Evolutionary conservation across 2,888 invertebrate genomes (phyloP).

Genomic region (Amphipyra tragopoginis): DNA sequence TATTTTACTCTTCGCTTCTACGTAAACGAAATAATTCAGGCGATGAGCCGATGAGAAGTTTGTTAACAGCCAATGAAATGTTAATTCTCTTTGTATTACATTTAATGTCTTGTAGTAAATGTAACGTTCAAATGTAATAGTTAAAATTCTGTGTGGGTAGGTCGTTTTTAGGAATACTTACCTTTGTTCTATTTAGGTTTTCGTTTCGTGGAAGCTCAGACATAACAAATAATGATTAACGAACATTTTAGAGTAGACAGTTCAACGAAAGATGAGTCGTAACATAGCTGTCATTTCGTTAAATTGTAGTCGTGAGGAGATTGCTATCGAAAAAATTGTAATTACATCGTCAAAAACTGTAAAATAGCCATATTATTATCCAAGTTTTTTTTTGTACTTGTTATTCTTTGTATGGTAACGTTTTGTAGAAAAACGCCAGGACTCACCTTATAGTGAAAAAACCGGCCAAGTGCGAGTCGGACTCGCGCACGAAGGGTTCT

Average conservation of each 20-base stretch:
- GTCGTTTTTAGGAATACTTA: conserved; percentile 4
- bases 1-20: conserved; percentile 16
- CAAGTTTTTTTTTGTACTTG: too few relatives aligned
- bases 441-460: too few relatives aligned
- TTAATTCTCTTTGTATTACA: conserved; percentile 21
- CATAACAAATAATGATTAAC: background rate
- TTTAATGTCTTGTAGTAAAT: conserved; percentile 19
- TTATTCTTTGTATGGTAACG: too few relatives aligned
- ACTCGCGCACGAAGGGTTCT: too few relatives aligned
- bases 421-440: too few relatives aligned
- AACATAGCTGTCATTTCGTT: too few relatives aligned
- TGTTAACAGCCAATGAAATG: conserved; percentile 16
- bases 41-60: background rate
- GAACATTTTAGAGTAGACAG: conserved; percentile 1
- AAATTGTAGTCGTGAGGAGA: too few relatives aligned
- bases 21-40: conserved; percentile 10
- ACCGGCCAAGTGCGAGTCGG: too few relatives aligned
- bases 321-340: too few relatives aligned
- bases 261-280: too few relatives aligned
- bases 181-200: conserved; percentile 12
- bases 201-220: background rate
- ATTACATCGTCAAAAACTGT: too few relatives aligned
- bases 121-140: conserved; percentile 20
- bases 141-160: conserved; percentile 15
- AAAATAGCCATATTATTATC: too few relatives aligned